Conservation (phyloP, 1,140 invertebrate genomes). For the Drosophila kepulauana region DNA sequence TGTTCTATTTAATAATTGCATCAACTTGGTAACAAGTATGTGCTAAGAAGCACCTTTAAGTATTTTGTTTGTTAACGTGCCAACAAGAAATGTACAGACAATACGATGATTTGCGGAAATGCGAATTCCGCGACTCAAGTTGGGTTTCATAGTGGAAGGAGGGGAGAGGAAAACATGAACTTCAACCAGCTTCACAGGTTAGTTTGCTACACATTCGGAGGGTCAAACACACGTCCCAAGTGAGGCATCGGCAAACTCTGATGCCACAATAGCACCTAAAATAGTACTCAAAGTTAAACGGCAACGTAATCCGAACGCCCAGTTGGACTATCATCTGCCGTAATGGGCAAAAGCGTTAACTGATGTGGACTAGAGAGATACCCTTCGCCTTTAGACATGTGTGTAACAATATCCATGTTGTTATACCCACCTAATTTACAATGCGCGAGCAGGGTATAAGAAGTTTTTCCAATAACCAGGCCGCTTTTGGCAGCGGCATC, state of each 20-base stretch:
- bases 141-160: no score
- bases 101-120: neutral
- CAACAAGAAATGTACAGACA: neutral
- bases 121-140: neutral
- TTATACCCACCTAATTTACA: neutral
- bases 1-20: no score
- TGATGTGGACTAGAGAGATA: neutral
- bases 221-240: conserved; percentile 4
- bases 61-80: no score
- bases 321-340: neutral
- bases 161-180: neutral
- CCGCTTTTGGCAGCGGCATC: conserved; percentile 15
- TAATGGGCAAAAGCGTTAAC: neutral
- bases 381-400: neutral
- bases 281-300: conserved; percentile 22
- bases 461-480: conserved; percentile 7
- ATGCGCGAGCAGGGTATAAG: neutral
- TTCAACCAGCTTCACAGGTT: conserved; percentile 1
- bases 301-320: conserved; percentile 10
- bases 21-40: no score
- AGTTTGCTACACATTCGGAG: neutral
- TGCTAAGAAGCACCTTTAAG: neutral
- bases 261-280: neutral
- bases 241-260: neutral
- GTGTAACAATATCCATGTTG: no score